A percentile compares a stretch with the other conserved stretches of the same genome.
These are phyloP conservation scores for Hybognathus amarus DNA, from an alignment of 2,797 vertebrate species.

Conservation along the genomic window DNA sequence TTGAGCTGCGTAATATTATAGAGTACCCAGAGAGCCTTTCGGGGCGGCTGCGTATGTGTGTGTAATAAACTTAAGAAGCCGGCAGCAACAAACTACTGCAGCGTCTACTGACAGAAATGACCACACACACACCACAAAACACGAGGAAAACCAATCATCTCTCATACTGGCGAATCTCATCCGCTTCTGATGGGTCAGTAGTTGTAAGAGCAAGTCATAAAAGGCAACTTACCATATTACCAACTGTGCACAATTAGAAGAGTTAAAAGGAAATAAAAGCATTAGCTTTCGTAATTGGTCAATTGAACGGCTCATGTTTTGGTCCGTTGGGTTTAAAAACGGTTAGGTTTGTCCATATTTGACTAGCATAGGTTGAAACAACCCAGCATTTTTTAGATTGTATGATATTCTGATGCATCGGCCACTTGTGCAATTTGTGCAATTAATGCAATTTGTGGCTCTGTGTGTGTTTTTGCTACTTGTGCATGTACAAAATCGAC, in stretches of 20 bases:
- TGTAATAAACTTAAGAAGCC: conserved; percentile 54
- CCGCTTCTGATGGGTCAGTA: not conserved
- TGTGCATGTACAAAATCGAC: not conserved
- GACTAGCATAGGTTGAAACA: not conserved
- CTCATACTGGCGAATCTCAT: not conserved
- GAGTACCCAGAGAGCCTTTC: conserved; percentile 27
- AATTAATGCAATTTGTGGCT: not conserved
- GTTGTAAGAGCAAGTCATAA: not conserved
- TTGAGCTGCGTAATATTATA: conserved; percentile 38
- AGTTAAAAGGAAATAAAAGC: not conserved
- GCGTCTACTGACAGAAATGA: conserved; percentile 8
- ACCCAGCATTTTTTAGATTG: too few species aligned
- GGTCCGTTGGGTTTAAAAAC: too few species aligned
- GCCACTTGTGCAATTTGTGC: not conserved
- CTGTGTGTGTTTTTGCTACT: not conserved
- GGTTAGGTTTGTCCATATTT: not conserved
- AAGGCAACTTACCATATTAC: not conserved
- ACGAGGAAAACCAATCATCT: not conserved
- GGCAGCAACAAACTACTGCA: conserved; percentile 40
- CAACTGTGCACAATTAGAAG: not conserved
- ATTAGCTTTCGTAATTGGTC: not conserved
- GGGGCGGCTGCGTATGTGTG: not conserved
- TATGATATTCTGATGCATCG: too few species aligned
- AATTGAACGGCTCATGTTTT: not conserved
- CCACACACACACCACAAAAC: not conserved